Base-by-base conservation (phyloP, 2,113 vertebrate genomes). In the Tragulus kanchil region DNA sequence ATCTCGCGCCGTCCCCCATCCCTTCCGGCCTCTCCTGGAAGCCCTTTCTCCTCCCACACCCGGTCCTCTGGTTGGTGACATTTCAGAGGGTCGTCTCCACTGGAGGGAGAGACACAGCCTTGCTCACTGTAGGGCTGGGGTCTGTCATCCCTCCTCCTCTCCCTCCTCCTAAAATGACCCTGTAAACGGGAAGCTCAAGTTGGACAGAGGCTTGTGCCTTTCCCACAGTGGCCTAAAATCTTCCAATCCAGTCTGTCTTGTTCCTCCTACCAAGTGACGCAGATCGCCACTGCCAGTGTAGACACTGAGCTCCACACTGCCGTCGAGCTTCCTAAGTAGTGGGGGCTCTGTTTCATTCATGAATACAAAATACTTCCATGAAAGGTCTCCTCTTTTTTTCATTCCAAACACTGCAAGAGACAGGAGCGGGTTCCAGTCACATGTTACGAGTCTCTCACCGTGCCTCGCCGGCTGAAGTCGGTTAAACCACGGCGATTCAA, bases 341-440 rank as follows among this genome's bases (percentile, higher is more conserved):
- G 16, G 73, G 79, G 82, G 92, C 79, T 95, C 93, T 54, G 65
- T 89, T 91, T 96, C 96, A 96, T 92, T 93, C 97, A 95, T 96
- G 96, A 97, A 98, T 97, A 96, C 96, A 97, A 95, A 98, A 89
- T 84, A 97, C 94, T 94, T 93, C 96, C 94, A 96, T 93, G 91
- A 96, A 81, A 94, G 78, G 45, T 89, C 84, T 64, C 6, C 26
- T 28, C 96, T 96, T 93, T 48, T 93, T 91, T 92, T 65, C 85
- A 95, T 97, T 97, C 90, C 95, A 96, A 94, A 96, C 95, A 73
- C 87, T 23, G 91, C 28, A 4, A 58, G 64, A 56, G 61, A 69
- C 85, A 94, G 95, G 84, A 59, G 69, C 75, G 10, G 45, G 92
- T 93, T 97, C 89, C n/a, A 93, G 97, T 92, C 91, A 89, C 64